Conservation (phyloP, 2,113 vertebrate genomes). For the Phrynosoma platyrhinos region DNA sequence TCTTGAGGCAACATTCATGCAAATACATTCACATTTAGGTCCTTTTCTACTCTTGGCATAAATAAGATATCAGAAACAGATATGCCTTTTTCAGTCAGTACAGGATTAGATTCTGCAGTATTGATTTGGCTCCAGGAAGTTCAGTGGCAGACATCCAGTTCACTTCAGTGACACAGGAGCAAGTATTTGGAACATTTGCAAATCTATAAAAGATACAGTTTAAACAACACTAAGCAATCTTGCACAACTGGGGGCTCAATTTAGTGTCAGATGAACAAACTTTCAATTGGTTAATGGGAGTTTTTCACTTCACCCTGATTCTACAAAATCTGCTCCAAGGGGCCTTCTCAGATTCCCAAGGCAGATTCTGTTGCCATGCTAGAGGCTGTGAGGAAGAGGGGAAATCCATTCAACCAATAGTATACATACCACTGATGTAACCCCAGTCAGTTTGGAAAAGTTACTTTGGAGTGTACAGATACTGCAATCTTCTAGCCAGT, state of each 20-base stretch:
- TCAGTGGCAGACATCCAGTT: background rate
- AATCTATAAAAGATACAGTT: background rate
- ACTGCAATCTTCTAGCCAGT: background rate
- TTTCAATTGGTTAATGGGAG: background rate
- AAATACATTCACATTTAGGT: background rate
- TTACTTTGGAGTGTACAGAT: too few relatives aligned
- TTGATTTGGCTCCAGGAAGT: conserved; percentile 8
- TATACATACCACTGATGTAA: too few relatives aligned
- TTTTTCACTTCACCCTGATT: background rate
- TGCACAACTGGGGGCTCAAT: background rate
- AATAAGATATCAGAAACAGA: background rate
- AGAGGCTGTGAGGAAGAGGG: background rate
- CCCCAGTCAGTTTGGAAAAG: too few relatives aligned
- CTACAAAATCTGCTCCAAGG: background rate
- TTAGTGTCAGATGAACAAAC: background rate
- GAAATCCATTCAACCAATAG: background rate
- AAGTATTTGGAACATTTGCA: background rate
- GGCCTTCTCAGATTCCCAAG: background rate
- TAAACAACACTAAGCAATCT: background rate
- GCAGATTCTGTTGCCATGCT: background rate
- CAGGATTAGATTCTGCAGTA: conserved; percentile 19
- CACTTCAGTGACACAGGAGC: background rate
- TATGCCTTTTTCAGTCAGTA: background rate
- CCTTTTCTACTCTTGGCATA: background rate
- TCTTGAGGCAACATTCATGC: background rate